Evolutionary conservation across 2,888 invertebrate species (phyloP).

Genomic region (Aelia acuminata): DNA sequence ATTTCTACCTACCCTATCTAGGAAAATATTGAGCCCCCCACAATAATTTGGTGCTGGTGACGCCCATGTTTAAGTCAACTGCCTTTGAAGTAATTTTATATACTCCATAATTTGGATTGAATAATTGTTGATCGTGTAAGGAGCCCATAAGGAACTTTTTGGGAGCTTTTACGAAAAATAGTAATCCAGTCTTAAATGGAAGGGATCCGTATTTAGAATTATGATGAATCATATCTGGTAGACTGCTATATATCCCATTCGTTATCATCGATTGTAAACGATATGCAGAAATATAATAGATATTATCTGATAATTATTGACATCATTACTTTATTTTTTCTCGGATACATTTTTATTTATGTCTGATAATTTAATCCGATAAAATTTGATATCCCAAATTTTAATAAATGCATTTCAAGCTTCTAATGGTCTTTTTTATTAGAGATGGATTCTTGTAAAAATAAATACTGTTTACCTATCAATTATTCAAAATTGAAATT

Average conservation of each 20-base stretch:
- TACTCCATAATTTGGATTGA: no score
- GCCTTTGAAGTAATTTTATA: no score
- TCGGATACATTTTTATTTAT: neutral
- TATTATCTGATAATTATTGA: neutral
- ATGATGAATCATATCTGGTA: neutral
- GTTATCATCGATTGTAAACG: neutral
- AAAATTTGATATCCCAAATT: neutral
- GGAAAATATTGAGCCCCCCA: no score
- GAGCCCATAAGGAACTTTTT: no score
- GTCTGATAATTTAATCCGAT: neutral
- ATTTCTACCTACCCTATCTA: no score
- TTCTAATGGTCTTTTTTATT: neutral
- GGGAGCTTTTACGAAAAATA: no score
- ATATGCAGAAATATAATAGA: neutral
- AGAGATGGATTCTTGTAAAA: neutral
- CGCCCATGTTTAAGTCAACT: no score
- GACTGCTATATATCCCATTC: neutral
- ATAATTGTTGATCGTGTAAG: no score
- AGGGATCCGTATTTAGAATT: neutral
- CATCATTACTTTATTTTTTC: neutral
- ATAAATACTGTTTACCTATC: neutral
- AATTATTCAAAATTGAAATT: neutral
- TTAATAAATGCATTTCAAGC: neutral
- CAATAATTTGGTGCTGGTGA: no score
- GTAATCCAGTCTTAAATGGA: no score